Evolutionary conservation across 2,888 invertebrate genomes (phyloP), one percentile per base, ranked within the genome.

Genomic region (Maniola hyperantus): DNA sequence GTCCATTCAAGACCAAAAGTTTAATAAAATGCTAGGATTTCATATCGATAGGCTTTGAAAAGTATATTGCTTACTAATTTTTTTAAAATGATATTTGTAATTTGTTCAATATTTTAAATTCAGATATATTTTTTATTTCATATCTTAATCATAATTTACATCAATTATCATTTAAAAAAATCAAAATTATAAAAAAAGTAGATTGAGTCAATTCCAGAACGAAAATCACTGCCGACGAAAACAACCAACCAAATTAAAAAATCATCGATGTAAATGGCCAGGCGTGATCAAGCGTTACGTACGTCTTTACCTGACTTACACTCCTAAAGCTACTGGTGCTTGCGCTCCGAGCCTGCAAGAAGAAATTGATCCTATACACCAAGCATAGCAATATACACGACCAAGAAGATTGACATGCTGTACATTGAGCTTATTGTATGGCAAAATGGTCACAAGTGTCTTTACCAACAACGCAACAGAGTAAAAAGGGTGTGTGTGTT

Each of bases 311-410:
- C 96, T 96, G 96, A 94, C 96, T 96, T 88, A 96, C 94, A 94
- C 96, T 96, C 95, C 96, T 96, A 96, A 96, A 96, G 95, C 96
- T 96, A 96, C 95, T 95, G 93, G 96, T 96, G 94, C 96, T 96
- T 93, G 96, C 96, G 94, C 96, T 96, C 94, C 96, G 95, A 91
- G 96, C 96, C 96, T 96, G 96, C 85, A 95, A 96, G 94, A 93
- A 91, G 92, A 90, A 92, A 92, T 79, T 77, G 84, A 86, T 90
- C 89, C 91, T 88, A 88, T 91, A 93, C 91, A 92, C 90, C 83
- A 90, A 90, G 91, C 90, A 92, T 83, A 88, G 88, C 88, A 73
- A 65, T 66, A 67, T 68, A 77, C 8, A 66, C 82, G 83, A 91
- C 90, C 89, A 89, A 89, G 78, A 90, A 90, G 90, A 90, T 88